Evolutionary conservation across 2,888 invertebrate species (phyloP), one percentile per base, ranked within the genome.

Genomic region (Melanostoma mellinum): DNA sequence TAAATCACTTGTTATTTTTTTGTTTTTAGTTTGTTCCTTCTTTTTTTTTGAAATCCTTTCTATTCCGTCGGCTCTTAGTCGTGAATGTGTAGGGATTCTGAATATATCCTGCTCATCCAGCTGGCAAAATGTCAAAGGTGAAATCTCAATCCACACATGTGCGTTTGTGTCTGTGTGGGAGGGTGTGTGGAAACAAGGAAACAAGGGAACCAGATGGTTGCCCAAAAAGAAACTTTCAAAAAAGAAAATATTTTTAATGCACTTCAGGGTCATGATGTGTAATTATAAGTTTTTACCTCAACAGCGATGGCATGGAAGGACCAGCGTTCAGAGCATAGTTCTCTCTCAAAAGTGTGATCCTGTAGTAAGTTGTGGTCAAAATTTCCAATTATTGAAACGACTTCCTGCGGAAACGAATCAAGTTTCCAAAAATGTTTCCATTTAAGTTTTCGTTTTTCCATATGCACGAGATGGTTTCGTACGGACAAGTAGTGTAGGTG

Each of bases 341-440:
- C 32, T n/a, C 46, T 20, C 36, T 8, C 48, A 30, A 38, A 35
- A 30, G 48, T 55, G 20, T 5, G 36, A 40, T 30, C 36, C 30
- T 65, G 1, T 1, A 20, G 20, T 20, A 53, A 46, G 46, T 61
- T 60, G 61, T 33, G 68, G 63, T 65, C 56, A 48, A 38, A 56
- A 71, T 55, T 74, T 79, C 74, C 79, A 84, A 84, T 84, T 84
- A 84, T 75, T 42, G 40, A 79, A 74, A 71, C 71, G 67, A 71
- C 67, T 67, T 84, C 67, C 75, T 75, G 71, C 74, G 65, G 79
- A 79, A 65, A 84, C 60, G 79, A 79, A 67, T 67, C 71, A 52
- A 75, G 71, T 79, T 84, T 75, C 60, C 65, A 53, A 53, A 78
- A 71, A 38, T 84, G 53, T 58, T 46, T 63, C 38, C 42, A 58